Evolutionary conservation across 2,113 vertebrate genomes (phyloP), one percentile per base, ranked within the genome.

Genomic region (Lethenteron reissneri): DNA sequence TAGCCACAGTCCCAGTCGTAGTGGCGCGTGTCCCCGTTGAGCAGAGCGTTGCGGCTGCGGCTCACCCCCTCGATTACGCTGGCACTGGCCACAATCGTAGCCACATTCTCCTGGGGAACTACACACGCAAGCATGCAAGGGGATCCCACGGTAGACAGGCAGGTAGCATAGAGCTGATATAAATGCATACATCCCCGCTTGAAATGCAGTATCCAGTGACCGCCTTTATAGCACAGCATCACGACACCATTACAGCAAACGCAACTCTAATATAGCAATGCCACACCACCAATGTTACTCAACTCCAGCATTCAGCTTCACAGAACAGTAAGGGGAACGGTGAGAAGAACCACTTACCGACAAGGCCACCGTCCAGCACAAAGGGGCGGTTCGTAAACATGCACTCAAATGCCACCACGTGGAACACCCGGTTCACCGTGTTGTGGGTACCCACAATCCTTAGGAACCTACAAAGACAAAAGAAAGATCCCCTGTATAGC

Each of bases 1-100:
- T 99, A 99, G 6, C 94, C 94, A 0, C 89, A 99, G 80, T 99
- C 94, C 91, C 94, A 99, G 10, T 99, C 94, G 17, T 97, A 99
- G 82, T 96, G 94, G 73, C 87, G 89, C 0, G 89, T 99, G 83
- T 97, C 92, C 7, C 92, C 92, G 19, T 96, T 99, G 75, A 96
- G 79, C 78, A 99, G 80, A 56, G 94, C 90, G 12, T 99, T 96
- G 60, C 94, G 84, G 79, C 92, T 88, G 10, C 92, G 88, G 75
- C 94, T 97, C 70, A 99, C 92, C 0, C 94, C 94, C 78, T 99
- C 94, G 4, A 96, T 83, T 73, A 99, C 94, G 3, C 90, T 99
- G 79, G 91, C 90, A 71, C 90, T 91, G 17, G 85, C 81, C 1
- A 85, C 79, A 21, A 94, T 83, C 3, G 92, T 97, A 11, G 94